These are phyloP conservation scores for Gymnocheta viridis DNA, from an alignment of 2,888 invertebrate genomes.

Conservation along the genomic window DNA sequence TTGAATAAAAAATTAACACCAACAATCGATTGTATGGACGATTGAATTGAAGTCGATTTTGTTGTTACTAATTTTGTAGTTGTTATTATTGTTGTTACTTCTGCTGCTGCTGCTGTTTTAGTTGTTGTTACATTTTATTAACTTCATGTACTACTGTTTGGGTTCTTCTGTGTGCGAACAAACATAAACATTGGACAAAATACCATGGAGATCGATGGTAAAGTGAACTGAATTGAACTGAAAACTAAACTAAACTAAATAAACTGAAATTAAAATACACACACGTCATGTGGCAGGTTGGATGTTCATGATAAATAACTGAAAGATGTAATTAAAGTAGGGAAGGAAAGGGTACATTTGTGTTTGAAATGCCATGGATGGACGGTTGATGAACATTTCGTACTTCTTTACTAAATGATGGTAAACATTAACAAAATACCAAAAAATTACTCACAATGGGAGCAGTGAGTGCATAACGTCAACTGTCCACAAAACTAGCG, in stretches of 20 bases:
- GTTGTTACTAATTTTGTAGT: constrained; percentile 30
- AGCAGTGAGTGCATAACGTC: constrained; percentile 62
- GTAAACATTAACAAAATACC: constrained; percentile 72
- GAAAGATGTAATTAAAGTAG: background rate
- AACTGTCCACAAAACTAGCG: constrained; percentile 23
- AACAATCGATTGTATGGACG: constrained; percentile 62
- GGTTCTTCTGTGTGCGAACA: constrained; percentile 41
- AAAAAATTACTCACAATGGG: constrained; percentile 61
- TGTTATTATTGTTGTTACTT: constrained; percentile 35
- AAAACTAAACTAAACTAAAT: constrained; percentile 17
- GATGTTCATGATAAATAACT: background rate
- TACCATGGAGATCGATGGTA: background rate
- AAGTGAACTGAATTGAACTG: constrained; percentile 26
- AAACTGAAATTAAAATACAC: background rate
- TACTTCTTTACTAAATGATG: constrained; percentile 76
- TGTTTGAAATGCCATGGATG: background rate
- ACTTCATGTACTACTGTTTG: constrained; percentile 60
- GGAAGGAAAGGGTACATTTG: background rate
- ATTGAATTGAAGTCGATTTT: constrained; percentile 67
- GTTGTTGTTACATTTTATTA: constrained; percentile 12
- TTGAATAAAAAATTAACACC: constrained; percentile 69
- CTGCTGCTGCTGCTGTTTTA: background rate
- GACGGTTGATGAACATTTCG: constrained; percentile 61
- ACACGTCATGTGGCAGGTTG: background rate
- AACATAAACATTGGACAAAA: constrained; percentile 52